Conservation (phyloP, 2,113 vertebrate genomes). For the Eonycteris spelaea region DNA sequence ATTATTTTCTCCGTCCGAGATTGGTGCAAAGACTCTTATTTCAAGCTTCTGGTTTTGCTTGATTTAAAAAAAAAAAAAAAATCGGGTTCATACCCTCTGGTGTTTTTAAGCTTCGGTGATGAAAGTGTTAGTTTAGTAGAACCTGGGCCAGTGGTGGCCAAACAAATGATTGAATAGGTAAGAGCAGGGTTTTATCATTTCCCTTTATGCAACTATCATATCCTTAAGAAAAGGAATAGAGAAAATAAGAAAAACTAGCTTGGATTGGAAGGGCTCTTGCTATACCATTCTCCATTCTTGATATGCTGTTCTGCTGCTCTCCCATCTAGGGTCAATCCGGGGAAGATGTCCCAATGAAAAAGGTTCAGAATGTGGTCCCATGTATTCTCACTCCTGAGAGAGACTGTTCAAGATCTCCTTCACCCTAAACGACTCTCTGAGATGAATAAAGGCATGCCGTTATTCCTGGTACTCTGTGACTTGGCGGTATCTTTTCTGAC, state of each 20-base stretch:
- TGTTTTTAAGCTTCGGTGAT: constrained; percentile 66
- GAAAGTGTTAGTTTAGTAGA: not conserved
- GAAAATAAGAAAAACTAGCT: not conserved
- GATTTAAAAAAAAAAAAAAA: constrained; percentile 76
- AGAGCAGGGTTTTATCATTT: not conserved
- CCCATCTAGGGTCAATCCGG: not conserved
- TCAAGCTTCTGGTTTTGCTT: constrained; percentile 56
- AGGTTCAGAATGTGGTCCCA: not conserved
- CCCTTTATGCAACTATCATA: not conserved
- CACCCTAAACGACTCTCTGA: not conserved
- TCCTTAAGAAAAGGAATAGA: not conserved
- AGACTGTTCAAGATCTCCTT: not conserved
- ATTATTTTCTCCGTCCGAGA: constrained; percentile 77
- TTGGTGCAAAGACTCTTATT: constrained; percentile 61
- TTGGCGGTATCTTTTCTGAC: not conserved
- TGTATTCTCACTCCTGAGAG: not conserved
- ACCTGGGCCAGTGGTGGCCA: constrained; percentile 56
- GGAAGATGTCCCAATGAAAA: not conserved
- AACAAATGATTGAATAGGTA: not conserved
- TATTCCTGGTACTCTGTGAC: not conserved
- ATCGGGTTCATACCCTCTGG: constrained; percentile 74
- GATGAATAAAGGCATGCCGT: not conserved
- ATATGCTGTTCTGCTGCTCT: not conserved
- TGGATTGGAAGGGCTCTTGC: not conserved
- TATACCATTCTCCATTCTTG: not conserved